These are phyloP conservation scores for Denticeps clupeoides DNA, from an alignment of 2,797 vertebrate genomes.

Conservation along the genomic window DNA sequence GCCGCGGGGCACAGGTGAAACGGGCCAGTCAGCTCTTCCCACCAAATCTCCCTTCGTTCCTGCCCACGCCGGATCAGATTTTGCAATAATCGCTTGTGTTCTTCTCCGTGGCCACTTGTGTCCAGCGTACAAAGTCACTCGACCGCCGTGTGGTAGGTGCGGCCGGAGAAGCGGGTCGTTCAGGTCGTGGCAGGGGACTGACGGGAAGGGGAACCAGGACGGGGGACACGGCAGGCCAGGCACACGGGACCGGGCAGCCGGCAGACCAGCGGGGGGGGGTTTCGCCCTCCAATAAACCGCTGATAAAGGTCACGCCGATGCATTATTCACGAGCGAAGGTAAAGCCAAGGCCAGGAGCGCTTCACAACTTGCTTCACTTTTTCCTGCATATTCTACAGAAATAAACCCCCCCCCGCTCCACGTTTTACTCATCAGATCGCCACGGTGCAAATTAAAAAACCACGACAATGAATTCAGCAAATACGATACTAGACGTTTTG, in stretches of 20 bases:
- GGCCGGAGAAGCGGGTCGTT: background rate
- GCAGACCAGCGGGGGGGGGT: conserved; percentile 22
- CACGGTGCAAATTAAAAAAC: too few species aligned
- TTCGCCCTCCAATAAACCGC: conserved; percentile 57
- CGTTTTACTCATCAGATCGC: too few species aligned
- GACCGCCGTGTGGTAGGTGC: background rate
- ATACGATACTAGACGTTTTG: too few species aligned
- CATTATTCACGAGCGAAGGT: conserved; percentile 60
- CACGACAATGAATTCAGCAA: too few species aligned
- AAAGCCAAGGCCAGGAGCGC: conserved; percentile 61
- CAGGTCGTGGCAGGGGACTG: conserved; percentile 3
- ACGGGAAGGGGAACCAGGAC: conserved; percentile 10
- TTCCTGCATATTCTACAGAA: too few species aligned
- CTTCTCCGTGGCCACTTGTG: too few species aligned
- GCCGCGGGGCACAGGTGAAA: conserved; percentile 84
- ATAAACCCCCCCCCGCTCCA: too few species aligned
- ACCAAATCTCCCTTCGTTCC: too few species aligned
- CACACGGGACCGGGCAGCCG: conserved; percentile 18
- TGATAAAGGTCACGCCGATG: conserved; percentile 65
- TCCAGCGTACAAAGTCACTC: too few species aligned
- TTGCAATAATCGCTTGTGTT: too few species aligned
- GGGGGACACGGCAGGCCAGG: conserved; percentile 12
- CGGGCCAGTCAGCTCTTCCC: conserved; percentile 86
- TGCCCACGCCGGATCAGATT: too few species aligned
- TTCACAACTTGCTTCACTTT: conserved; percentile 42